Evolutionary conservation across 2,888 invertebrate species (phyloP), one percentile per base, ranked within the genome.

Genomic region (Melinopterus prodromus): DNA sequence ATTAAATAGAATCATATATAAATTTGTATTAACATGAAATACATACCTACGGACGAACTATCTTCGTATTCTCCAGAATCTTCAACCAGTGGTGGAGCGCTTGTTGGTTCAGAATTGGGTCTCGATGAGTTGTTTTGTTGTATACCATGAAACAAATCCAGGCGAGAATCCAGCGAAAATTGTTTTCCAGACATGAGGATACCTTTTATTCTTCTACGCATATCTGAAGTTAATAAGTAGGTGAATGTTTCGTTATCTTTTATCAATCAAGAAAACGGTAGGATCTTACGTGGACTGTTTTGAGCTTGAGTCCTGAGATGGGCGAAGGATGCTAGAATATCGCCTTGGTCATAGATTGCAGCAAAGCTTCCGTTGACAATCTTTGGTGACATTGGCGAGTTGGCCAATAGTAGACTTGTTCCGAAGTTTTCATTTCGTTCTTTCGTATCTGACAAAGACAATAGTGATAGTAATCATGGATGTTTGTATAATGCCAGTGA

Each of bases 341-440:
- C 95, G 76, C 93, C 93, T 80, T 94, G 94, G 87, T 98, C 97
- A 85, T 96, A 96, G 82, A 98, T 95, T 36, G 97, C 98, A 0
- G 95, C 97, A 89, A 97, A 98, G 76, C 97, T 97, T 4, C 97
- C 98, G 85, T 98, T 97, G 3, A 98, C 97, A 77, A 99, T 96
- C 90, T 98, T 99, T 0, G 99, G 99, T 6, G 98, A 98, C 95
- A 97, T 96, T 0, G 98, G 98, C 2, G 97, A 97, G 89, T 99
- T 99, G 77, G 98, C 96, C 76, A 99, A 91, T 35, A 99, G 92
- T 1, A 99, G 92, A 86, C 98, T 98, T 74, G 98, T 97, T 69
- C 98, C 98, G 86, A 98, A 99, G 69, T 96, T 94, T 78, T 96
- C 95, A 87, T 95, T 97, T 84, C 94, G 92, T 86, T 95, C 95